phyloP scores from a whole-genome alignment of 2,888 invertebrate genomes.

The Lamproptera curius region DNA sequence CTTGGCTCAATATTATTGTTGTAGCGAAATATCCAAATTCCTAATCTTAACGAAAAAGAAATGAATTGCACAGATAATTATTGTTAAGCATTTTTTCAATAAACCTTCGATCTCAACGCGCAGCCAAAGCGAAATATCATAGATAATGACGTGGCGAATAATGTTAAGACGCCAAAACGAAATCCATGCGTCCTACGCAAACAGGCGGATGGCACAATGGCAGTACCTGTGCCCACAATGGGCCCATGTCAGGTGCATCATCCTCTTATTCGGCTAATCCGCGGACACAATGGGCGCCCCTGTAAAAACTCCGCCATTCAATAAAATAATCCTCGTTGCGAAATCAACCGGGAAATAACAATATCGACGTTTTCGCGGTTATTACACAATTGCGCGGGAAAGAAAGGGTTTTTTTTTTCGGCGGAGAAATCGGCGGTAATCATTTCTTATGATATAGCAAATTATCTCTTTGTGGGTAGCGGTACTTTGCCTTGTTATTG shows the following conservation, averaged over 20 bases:
- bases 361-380: conserved; percentile 65
- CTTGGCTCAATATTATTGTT: too few relatives aligned
- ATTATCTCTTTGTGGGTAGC: too few relatives aligned
- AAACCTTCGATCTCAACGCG: neutral
- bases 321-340: conserved; percentile 49
- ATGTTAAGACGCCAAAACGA: neutral
- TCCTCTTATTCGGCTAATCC: conserved; percentile 60
- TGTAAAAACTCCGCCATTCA: conserved; percentile 60
- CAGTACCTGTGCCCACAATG: conserved; percentile 55
- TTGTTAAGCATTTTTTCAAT: too few relatives aligned
- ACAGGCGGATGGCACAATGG: conserved; percentile 5
- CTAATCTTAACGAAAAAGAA: too few relatives aligned
- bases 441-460: too few relatives aligned
- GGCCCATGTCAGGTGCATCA: conserved; percentile 66
- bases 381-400: conserved; percentile 45
- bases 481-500: too few relatives aligned
- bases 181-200: conserved; percentile 19
- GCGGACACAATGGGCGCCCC: conserved; percentile 43
- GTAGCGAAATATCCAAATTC: too few relatives aligned
- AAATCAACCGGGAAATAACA: conserved; percentile 29
- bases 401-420: too few relatives aligned
- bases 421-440: too few relatives aligned
- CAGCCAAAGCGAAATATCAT: neutral
- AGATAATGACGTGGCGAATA: neutral
- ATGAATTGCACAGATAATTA: too few relatives aligned